These are phyloP conservation scores for Callithrix jacchus DNA, from an alignment of 2,113 vertebrate species.

Conservation along the genomic window DNA sequence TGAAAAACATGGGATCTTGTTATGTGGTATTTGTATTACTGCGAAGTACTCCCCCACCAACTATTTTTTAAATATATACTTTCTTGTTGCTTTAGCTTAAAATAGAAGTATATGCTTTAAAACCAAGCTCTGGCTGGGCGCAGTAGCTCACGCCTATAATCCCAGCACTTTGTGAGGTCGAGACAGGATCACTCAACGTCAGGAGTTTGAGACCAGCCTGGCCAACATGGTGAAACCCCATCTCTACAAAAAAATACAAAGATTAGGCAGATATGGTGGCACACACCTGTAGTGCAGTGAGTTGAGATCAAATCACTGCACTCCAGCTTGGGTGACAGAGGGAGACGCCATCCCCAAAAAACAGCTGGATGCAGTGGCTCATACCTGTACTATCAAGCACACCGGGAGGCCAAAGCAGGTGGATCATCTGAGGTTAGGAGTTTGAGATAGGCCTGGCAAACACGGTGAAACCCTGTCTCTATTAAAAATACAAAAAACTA, in stretches of 20 bases:
- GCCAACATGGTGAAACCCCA: not conserved
- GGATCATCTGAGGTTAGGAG: not conserved
- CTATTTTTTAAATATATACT: not conserved
- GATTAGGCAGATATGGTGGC: not conserved
- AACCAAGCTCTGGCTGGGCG: not conserved
- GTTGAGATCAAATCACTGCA: too few relatives aligned
- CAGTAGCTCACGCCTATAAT: not conserved
- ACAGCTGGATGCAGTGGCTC: not conserved
- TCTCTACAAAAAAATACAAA: not conserved
- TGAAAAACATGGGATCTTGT: constrained; percentile 59
- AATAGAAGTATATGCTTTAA: not conserved
- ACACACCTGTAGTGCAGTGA: not conserved
- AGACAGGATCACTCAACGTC: not conserved
- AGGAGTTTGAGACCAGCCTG: not conserved
- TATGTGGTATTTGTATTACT: not conserved
- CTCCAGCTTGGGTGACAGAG: too few relatives aligned
- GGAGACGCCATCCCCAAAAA: too few relatives aligned
- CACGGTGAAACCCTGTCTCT: not conserved
- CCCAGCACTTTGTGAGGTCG: not conserved
- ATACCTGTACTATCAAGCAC: not conserved
- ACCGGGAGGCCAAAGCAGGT: not conserved
- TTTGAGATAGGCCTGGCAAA: not conserved
- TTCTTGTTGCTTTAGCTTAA: not conserved
- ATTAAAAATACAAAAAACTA: not conserved
- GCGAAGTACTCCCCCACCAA: not conserved